Percentiles rank a stretch among this genome's conserved stretches.
These are phyloP conservation scores for Natrix natrix DNA, from an alignment of 2,797 vertebrate species.

Conservation along the genomic window DNA sequence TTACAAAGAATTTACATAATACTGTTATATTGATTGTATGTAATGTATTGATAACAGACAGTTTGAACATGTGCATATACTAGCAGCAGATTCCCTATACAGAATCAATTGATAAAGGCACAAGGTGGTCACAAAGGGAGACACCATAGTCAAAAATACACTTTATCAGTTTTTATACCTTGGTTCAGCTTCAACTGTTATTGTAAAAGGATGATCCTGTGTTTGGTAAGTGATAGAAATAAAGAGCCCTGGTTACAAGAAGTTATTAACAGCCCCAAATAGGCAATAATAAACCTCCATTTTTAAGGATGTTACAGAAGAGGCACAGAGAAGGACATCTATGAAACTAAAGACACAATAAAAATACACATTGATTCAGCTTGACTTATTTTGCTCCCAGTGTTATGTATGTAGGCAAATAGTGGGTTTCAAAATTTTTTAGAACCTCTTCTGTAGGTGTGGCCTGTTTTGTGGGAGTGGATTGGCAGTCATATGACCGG, in stretches of 20 bases:
- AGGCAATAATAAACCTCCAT: neutral
- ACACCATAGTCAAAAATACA: neutral
- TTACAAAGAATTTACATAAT: neutral
- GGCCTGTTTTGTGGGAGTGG: no score
- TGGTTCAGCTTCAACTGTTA: neutral
- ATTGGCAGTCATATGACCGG: no score
- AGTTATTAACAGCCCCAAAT: neutral
- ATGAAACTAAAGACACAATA: neutral
- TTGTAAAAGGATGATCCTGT: neutral
- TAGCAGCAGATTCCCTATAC: neutral
- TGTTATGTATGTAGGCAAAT: neutral
- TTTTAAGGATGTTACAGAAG: neutral
- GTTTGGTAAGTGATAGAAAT: neutral
- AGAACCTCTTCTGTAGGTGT: no score
- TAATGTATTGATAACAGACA: neutral
- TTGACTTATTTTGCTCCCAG: neutral
- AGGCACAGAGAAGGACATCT: neutral
- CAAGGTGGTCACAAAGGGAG: neutral
- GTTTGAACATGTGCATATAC: neutral
- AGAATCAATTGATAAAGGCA: neutral
- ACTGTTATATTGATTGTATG: neutral
- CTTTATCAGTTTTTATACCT: neutral
- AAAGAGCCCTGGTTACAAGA: neutral
- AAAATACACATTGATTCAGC: neutral
- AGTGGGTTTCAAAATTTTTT: no score